A percentile compares a stretch with the other conserved stretches of the same genome.
Evolutionary conservation across 2,888 invertebrate genomes (phyloP).

Genomic region (Pyrgus malvae): DNA sequence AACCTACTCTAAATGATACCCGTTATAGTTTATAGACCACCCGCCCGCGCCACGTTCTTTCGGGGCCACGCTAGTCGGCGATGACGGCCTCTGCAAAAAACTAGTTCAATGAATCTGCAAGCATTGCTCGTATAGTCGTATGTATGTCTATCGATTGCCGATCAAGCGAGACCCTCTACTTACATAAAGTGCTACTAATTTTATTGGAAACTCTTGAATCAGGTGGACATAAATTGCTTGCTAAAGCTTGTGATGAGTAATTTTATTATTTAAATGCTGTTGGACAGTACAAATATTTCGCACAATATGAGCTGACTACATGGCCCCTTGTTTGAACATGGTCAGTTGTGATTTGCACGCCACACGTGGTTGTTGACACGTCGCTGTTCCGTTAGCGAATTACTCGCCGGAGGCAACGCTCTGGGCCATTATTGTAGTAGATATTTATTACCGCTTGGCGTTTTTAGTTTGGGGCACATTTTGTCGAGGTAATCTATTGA

Average conservation of each 20-base stretch:
- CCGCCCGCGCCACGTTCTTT: slow-evolving; percentile 49
- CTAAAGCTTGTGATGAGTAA: too few relatives aligned
- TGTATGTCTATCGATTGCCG: too few relatives aligned
- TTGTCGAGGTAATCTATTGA: too few relatives aligned
- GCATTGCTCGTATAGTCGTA: neutral
- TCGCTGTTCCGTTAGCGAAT: slow-evolving; percentile 23
- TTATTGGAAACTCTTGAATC: too few relatives aligned
- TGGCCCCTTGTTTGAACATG: neutral
- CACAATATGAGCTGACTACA: too few relatives aligned
- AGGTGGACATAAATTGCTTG: too few relatives aligned
- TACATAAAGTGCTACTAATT: too few relatives aligned
- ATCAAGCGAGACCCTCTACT: neutral
- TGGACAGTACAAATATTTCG: neutral
- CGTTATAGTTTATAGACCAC: slow-evolving; percentile 50
- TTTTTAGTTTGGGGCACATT: too few relatives aligned
- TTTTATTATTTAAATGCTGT: too few relatives aligned
- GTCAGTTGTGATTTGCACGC: neutral
- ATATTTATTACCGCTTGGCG: neutral
- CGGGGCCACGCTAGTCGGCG: slow-evolving; percentile 45
- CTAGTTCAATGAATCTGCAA: slow-evolving; percentile 37
- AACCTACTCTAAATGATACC: slow-evolving; percentile 46
- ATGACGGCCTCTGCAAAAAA: slow-evolving; percentile 50
- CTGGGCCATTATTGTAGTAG: too few relatives aligned
- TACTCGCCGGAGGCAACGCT: neutral
- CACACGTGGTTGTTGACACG: slow-evolving; percentile 39